A percentile compares a stretch with the other conserved stretches of the same genome.
These are phyloP conservation scores for Crepidodera aurea DNA, from an alignment of 2,888 invertebrate species.

Conservation along the genomic window DNA sequence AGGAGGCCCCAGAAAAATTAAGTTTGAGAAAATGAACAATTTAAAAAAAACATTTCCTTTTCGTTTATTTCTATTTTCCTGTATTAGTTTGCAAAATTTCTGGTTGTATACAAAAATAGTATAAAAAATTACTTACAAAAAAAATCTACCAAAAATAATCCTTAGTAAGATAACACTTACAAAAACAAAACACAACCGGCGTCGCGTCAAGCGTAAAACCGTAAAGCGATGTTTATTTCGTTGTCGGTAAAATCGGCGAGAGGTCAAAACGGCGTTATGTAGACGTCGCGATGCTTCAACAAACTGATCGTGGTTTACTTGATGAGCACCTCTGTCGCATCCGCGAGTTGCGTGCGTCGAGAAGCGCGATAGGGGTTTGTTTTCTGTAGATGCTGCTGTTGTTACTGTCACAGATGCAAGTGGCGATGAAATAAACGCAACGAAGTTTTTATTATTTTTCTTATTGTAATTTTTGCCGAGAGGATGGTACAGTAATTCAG, in stretches of 20 bases:
- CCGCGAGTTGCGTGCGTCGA: constrained; percentile 26
- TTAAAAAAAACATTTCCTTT: no score
- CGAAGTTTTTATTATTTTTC: not conserved
- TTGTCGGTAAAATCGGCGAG: not conserved
- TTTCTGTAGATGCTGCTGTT: no score
- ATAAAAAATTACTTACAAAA: no score
- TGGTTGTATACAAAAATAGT: no score
- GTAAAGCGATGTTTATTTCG: constrained; percentile 21
- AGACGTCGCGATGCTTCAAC: constrained; percentile 15
- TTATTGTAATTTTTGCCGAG: not conserved
- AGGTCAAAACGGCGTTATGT: not conserved
- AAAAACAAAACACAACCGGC: constrained; percentile 31
- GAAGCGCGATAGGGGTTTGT: constrained; percentile 3
- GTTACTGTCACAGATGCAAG: no score
- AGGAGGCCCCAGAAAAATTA: no score
- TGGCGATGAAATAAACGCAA: no score
- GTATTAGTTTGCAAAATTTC: no score
- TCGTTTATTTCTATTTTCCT: no score
- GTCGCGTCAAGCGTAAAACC: constrained; percentile 40
- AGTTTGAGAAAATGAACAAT: no score
- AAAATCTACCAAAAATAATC: not conserved
- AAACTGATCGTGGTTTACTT: constrained; percentile 10
- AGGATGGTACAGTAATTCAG: no score
- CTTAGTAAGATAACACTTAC: not conserved
- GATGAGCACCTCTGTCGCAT: constrained; percentile 19